These are phyloP conservation scores for Maconellicoccus hirsutus DNA, from an alignment of 1,140 invertebrate genomes.

Conservation along the genomic window DNA sequence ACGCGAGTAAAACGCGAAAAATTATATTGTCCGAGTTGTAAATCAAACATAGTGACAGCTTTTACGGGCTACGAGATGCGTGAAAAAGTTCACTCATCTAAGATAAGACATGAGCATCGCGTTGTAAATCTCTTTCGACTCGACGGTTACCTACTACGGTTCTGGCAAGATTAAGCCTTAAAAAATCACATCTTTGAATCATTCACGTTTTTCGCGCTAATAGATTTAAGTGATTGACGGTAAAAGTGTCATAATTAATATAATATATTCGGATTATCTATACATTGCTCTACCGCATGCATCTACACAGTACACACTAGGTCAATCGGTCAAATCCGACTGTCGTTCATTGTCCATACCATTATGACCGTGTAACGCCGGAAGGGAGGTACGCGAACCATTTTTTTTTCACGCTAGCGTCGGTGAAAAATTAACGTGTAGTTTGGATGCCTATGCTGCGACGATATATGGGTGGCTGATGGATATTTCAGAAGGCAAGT, in stretches of 20 bases:
- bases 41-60: background rate
- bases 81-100: background rate
- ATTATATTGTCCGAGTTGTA: background rate
- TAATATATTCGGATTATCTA: background rate
- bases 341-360: background rate
- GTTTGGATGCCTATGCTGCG: no score
- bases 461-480: no score
- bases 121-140: constrained; percentile 1
- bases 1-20: background rate
- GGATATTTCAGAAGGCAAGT: no score
- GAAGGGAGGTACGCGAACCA: no score
- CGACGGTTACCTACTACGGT: background rate
- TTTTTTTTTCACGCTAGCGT: no score
- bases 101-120: constrained; percentile 2
- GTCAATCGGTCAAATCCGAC: background rate
- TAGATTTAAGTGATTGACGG: background rate
- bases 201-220: background rate
- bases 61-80: background rate
- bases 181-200: background rate
- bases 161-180: background rate
- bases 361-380: no score
- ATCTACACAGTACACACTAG: background rate
- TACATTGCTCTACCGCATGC: background rate
- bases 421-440: no score
- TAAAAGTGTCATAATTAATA: background rate